Conservation (phyloP, 2,797 vertebrate species). For the Tokudaia muenninki region DNA sequence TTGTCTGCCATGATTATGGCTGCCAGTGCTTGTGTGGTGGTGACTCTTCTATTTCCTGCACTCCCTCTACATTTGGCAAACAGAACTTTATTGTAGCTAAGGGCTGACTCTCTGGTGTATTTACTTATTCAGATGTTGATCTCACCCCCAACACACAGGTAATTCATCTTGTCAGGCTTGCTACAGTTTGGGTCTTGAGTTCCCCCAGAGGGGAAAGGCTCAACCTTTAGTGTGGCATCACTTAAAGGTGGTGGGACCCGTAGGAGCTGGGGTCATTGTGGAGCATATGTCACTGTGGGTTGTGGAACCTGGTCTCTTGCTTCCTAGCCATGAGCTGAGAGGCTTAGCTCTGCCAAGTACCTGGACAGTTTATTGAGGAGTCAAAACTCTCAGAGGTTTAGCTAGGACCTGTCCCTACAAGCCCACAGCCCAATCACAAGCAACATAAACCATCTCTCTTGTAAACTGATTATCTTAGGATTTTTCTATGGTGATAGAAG, state of each 20-base stretch:
- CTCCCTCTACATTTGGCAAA: neutral
- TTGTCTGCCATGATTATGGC: neutral
- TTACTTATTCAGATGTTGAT: neutral
- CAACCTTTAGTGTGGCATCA: no score
- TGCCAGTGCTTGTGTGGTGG: neutral
- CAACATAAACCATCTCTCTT: neutral
- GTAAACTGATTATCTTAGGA: neutral
- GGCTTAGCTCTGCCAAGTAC: neutral
- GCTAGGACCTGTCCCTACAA: neutral
- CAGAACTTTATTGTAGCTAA: constrained; percentile 19
- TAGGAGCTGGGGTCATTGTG: neutral
- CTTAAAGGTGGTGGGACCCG: neutral
- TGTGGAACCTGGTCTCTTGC: neutral
- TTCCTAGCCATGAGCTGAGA: neutral
- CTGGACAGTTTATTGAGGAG: no score
- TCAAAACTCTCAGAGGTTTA: no score
- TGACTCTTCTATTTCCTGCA: neutral
- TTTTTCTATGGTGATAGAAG: neutral
- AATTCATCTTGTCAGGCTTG: neutral
- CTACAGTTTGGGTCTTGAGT: neutral
- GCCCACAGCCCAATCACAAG: neutral
- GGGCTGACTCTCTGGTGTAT: neutral
- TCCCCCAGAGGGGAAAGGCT: neutral
- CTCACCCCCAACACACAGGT: neutral
- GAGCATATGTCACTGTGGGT: no score